Percentiles rank a stretch among this genome's conserved stretches.
These are phyloP conservation scores for Ophion slaviceki DNA, from an alignment of 2,888 invertebrate species.

Conservation along the genomic window DNA sequence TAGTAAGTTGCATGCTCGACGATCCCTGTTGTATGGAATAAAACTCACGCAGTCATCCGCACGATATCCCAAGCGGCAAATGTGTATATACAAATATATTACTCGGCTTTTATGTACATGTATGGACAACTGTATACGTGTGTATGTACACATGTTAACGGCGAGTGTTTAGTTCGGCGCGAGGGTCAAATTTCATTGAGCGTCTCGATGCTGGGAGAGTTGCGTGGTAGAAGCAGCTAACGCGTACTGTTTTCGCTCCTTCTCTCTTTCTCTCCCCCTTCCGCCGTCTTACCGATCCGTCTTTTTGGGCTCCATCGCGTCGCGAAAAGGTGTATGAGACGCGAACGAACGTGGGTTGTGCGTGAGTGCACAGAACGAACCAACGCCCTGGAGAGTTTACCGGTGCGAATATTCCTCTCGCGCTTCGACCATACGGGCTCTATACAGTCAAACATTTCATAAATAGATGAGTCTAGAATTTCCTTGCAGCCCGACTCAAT, in stretches of 20 bases:
- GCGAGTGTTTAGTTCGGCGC: conserved; percentile 75
- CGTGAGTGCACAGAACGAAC: conserved; percentile 51
- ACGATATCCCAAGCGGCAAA: conserved; percentile 28
- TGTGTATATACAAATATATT: conserved; percentile 25
- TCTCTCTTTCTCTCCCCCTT: conserved; percentile 26
- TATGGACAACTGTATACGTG: background rate
- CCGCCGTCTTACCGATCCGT: conserved; percentile 4
- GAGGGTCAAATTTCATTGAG: conserved; percentile 79
- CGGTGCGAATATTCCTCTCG: conserved; percentile 26
- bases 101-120: background rate
- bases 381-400: conserved; percentile 46
- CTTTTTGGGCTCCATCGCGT: conserved; percentile 13
- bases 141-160: conserved; percentile 73
- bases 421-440: conserved; percentile 16
- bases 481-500: no score
- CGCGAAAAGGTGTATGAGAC: conserved; percentile 44
- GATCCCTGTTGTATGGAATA: conserved; percentile 50
- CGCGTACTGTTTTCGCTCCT: conserved; percentile 18
- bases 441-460: background rate
- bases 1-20: conserved; percentile 52
- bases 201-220: conserved; percentile 69
- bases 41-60: conserved; percentile 48
- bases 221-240: conserved; percentile 30
- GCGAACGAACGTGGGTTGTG: conserved; percentile 47
- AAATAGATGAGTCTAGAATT: background rate